Evolutionary conservation across 2,113 vertebrate genomes (phyloP), one percentile per base, ranked within the genome.

Genomic region (Andinoacara biseriatus): DNA sequence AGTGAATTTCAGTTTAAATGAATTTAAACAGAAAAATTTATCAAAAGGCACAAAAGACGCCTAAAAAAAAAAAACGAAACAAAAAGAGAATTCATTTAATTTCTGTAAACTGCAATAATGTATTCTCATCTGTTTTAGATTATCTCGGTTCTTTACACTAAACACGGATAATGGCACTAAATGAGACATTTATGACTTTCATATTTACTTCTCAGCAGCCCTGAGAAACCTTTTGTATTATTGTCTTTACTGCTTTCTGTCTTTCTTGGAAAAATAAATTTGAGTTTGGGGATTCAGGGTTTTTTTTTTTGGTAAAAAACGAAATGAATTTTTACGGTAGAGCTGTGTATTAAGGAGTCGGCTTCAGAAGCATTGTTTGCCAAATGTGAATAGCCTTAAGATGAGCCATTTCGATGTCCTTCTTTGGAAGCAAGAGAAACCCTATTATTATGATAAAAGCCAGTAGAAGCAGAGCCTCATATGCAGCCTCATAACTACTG

Each of bases 361-460:
- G 2, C 9, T 56, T 54, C 52, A 3, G 18, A 54, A 20, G 43
- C 29, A 3, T 31, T 9, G 4, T 72, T 72, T 72, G 13, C 31
- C 46, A 72, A 72, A 49, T 54, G n/a, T 13, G 17, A 54, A 72
- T 72, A 72, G 46, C 26, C 29, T 54, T 49, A 77, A 58, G 22
- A 33, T 3, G 17, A 46, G 1, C 22, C 13, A 58, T 69, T 84
- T 72, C n/a, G 14, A 17, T 61, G 52, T 15, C 49, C 29, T 46
- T 74, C 60, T 56, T 69, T 52, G 17, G 60, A 58, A 52, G 14
- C 56, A 74, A 52, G 2, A 72, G 20, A 52, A 61, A 57, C 33
- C 9, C 38, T 31, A 29, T 67, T 65, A 81, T 56, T 57, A 74
- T 49, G 24, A 85, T 80, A 3, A 33, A 38, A 75, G 63, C 8